phyloP scores from a whole-genome alignment of 2,797 vertebrate genomes.

The Channa striata region DNA sequence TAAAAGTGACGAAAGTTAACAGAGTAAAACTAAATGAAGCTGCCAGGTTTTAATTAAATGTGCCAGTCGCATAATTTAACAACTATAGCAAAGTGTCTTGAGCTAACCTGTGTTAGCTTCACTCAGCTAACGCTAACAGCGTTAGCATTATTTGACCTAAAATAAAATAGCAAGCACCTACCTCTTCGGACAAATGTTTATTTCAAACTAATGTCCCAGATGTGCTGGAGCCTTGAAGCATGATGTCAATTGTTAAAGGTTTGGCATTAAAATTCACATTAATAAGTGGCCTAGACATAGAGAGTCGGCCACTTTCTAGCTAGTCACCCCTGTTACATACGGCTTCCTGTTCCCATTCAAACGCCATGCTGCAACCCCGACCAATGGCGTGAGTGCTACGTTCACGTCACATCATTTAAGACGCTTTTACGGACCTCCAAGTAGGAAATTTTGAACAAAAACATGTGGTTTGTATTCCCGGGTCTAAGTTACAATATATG shows the following conservation, averaged over 20 bases:
- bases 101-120: slow-evolving; percentile 4
- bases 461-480: background rate
- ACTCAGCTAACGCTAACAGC: background rate
- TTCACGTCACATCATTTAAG: background rate
- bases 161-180: slow-evolving; percentile 24
- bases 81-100: background rate
- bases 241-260: background rate
- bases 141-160: slow-evolving; percentile 22
- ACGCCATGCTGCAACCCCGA: slow-evolving; percentile 39
- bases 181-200: slow-evolving; percentile 52
- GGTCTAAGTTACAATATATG: background rate
- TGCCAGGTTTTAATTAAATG: fast-evolving
- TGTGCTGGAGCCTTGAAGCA: background rate
- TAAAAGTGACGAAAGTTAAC: fast-evolving
- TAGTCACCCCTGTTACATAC: slow-evolving; percentile 1
- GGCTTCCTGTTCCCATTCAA: slow-evolving; percentile 68
- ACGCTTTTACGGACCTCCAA: background rate
- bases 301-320: background rate
- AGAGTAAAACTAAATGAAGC: background rate
- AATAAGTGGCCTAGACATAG: background rate
- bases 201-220: background rate
- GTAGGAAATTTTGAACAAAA: background rate
- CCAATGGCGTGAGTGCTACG: slow-evolving; percentile 54
- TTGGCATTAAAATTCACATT: background rate
- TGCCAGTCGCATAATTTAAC: background rate